Base-by-base conservation (phyloP, 1,140 invertebrate genomes). In the Papilio dardanus region DNA sequence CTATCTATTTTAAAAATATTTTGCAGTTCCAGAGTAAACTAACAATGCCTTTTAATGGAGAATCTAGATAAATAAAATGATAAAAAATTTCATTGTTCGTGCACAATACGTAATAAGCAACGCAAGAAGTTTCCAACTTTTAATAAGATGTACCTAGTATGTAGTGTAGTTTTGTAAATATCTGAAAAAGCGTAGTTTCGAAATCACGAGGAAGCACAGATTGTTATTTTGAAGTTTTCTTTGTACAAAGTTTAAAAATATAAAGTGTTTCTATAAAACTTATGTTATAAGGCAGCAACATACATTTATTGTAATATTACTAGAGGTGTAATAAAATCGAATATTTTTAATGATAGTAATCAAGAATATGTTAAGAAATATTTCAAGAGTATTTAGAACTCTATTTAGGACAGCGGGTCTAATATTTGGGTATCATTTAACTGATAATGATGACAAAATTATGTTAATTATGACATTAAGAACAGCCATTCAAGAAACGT, bases 321-420 rank as follows among this genome's bases (percentile, higher is more conserved):
- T 1, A 46, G n/a, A 46, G 14, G 42, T 5, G 16, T 4, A 6
- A 46, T 3, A 24, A 54, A n/a, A 46, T n/a, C 14, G 8, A 28
- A 24, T 46, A 28, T 1, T 2, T 24, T 54, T 54, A 30, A 62
- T 30, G 24, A 5, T 4, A 10, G 24, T 28, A 30, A 62, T 62
- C 50, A 62, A 62, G 30, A 62, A 62, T 16, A 62, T 62, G 54
- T 62, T 62, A 62, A 62, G 54, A 10, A 62, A 62, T 28, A 54
- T 62, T 62, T 14, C 14, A 28, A 28, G 10, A 28, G 54, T 28
- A 62, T 62, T 50, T 62, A 14, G 7, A 54, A 54, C 21, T 54
- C 50, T 24, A 54, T 54, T 54, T 54, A 54, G 8, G 21, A 54
- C 50, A 6, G 42, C 5, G 21, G 19, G 7, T 12, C 50, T 54